These are phyloP conservation scores for Planiliza haematocheilus DNA, from an alignment of 2,113 vertebrate genomes.

Conservation along the genomic window DNA sequence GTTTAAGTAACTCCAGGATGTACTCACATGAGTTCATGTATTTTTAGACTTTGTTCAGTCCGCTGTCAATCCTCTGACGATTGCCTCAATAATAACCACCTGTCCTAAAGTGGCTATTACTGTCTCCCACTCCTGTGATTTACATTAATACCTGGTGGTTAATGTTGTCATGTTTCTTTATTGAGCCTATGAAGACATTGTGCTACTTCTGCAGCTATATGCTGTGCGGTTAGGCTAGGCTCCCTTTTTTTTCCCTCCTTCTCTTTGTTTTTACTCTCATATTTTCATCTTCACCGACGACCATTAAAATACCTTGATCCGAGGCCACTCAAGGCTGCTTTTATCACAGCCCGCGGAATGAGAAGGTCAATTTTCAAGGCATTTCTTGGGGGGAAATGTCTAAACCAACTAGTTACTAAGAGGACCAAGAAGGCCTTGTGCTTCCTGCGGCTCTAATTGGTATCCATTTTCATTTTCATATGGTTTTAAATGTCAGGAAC, in stretches of 20 bases:
- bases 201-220: conserved; percentile 34
- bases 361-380: conserved; percentile 74
- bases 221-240: conserved; percentile 49
- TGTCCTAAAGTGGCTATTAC: conserved; percentile 63
- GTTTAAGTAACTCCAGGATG: conserved; percentile 38
- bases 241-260: background rate
- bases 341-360: conserved; percentile 45
- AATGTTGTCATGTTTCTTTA: conserved; percentile 73
- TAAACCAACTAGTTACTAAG: conserved; percentile 60
- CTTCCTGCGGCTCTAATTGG: conserved; percentile 70
- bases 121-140: conserved; percentile 62
- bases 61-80: conserved; percentile 41
- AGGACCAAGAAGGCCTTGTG: conserved; percentile 45
- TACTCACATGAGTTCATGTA: conserved; percentile 30
- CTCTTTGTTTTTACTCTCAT: conserved; percentile 55
- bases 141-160: conserved; percentile 66
- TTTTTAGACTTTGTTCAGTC: conserved; percentile 58
- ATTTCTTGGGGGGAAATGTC: conserved; percentile 34
- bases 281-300: conserved; percentile 50
- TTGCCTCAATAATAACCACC: conserved; percentile 61
- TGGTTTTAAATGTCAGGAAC: conserved; percentile 79
- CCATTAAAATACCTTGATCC: conserved; percentile 62
- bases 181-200: conserved; percentile 37
- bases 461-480: conserved; percentile 73
- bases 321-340: conserved; percentile 65